A percentile compares a stretch with the other conserved stretches of the same genome.
phyloP scores from a whole-genome alignment of 2,113 vertebrate species.

The Myotis lucifugus region DNA sequence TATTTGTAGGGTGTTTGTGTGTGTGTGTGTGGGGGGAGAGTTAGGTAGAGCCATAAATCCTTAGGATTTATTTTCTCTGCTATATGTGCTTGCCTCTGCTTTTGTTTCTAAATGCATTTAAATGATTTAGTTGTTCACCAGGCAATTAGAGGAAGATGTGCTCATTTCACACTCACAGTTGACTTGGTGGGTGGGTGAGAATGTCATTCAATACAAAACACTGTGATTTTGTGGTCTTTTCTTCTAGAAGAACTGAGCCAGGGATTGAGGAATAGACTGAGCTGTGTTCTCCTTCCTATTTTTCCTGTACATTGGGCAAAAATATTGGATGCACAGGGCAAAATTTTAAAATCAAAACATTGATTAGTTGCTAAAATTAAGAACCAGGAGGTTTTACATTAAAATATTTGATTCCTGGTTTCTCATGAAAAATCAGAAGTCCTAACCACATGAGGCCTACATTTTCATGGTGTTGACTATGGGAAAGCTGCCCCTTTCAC shows the following conservation, averaged over 20 bases:
- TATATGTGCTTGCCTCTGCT: slow-evolving; percentile 14
- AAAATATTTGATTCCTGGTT: slow-evolving; percentile 2
- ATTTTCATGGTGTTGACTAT: neutral
- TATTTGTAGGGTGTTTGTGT: neutral
- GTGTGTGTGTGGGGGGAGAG: neutral
- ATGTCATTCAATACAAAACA: slow-evolving; percentile 4
- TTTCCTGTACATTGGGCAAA: neutral
- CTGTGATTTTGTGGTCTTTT: slow-evolving; percentile 33
- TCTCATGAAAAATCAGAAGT: slow-evolving; percentile 15
- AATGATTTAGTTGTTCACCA: slow-evolving; percentile 54
- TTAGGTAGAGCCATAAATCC: slow-evolving; percentile 21
- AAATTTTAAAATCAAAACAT: neutral
- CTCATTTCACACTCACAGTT: slow-evolving; percentile 39
- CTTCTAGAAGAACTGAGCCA: slow-evolving; percentile 46
- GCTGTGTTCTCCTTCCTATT: neutral
- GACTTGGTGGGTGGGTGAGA: slow-evolving; percentile 16
- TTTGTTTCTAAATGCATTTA: slow-evolving; percentile 54
- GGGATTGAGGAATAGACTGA: neutral
- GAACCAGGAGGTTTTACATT: neutral
- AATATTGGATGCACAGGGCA: neutral
- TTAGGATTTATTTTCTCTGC: slow-evolving; percentile 12
- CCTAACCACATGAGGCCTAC: neutral
- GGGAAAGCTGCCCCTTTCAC: neutral
- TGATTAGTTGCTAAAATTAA: neutral
- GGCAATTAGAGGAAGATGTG: slow-evolving; percentile 64